Evolutionary conservation across 2,888 invertebrate species (phyloP).

Genomic region (Erebia epiphron): DNA sequence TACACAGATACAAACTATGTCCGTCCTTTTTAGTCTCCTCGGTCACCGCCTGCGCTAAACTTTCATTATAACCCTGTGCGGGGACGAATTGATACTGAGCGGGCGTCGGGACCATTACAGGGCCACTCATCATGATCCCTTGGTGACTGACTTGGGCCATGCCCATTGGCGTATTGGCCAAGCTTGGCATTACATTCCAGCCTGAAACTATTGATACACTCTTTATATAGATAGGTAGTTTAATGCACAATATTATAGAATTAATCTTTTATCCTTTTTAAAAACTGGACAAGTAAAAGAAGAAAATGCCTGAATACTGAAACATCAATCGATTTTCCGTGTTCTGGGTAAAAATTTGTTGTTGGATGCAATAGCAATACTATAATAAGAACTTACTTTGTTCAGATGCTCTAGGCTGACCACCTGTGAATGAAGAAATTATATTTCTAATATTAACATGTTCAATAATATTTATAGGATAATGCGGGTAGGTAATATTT

Average conservation of each 20-base stretch:
- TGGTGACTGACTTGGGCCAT: conserved; percentile 25
- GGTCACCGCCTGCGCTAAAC: background rate
- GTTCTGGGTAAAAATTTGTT: no score
- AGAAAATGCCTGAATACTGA: background rate
- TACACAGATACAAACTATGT: conserved; percentile 63
- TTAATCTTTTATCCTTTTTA: background rate
- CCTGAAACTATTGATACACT: conserved; percentile 54
- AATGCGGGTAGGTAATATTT: no score
- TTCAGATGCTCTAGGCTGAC: conserved; percentile 1
- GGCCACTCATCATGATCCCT: conserved; percentile 34
- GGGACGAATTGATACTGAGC: conserved; percentile 31
- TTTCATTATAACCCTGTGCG: conserved; percentile 19
- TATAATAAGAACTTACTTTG: conserved; percentile 45
- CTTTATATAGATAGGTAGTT: background rate
- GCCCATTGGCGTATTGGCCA: conserved; percentile 9
- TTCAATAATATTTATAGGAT: no score
- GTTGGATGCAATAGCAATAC: no score
- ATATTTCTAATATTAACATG: conserved; percentile 12
- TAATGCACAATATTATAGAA: no score
- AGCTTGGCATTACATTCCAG: conserved; percentile 49
- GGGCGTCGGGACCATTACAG: conserved; percentile 44
- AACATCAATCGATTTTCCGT: background rate
- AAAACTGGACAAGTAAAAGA: background rate
- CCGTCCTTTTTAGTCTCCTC: conserved; percentile 40
- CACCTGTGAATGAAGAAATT: conserved; percentile 25